phyloP scores from a whole-genome alignment of 2,113 vertebrate species.

The Motacilla tschutschensis region DNA sequence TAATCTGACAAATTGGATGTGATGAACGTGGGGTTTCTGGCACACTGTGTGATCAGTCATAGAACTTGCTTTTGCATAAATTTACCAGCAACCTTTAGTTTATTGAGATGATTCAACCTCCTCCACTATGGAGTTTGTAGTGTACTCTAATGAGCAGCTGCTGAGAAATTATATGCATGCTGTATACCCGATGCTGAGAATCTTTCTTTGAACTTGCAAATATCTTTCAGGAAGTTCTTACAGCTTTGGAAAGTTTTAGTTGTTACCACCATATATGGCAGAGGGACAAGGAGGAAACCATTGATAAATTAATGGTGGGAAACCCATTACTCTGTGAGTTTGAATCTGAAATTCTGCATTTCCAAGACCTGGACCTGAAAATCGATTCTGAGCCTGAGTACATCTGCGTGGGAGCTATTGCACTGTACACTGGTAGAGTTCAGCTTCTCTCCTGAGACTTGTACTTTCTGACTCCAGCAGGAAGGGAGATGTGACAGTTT shows the following conservation, averaged over 20 bases:
- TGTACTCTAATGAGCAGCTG: not conserved
- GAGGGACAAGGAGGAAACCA: constrained; percentile 82
- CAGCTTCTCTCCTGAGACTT: not conserved
- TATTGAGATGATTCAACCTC: not conserved
- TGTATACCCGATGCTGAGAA: not conserved
- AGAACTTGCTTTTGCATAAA: not conserved
- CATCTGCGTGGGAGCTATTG: constrained; percentile 84
- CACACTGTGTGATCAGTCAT: not conserved
- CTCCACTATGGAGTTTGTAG: not conserved
- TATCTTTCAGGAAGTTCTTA: constrained; percentile 81
- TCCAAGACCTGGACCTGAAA: constrained; percentile 82
- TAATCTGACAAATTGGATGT: not conserved
- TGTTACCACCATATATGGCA: constrained; percentile 91
- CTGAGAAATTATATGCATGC: not conserved
- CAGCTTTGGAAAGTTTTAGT: constrained; percentile 80
- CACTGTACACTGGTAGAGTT: constrained; percentile 86
- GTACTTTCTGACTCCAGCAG: not conserved
- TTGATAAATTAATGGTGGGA: constrained; percentile 74
- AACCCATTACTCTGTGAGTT: constrained; percentile 86
- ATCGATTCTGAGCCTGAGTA: constrained; percentile 87
- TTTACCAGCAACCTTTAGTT: not conserved
- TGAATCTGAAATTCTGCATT: constrained; percentile 89
- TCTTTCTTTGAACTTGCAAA: not conserved
- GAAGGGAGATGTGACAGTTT: not conserved
- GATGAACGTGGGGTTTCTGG: not conserved